Percentiles rank a stretch among this genome's conserved stretches.
Evolutionary conservation across 1,140 invertebrate species (phyloP).

Genomic region (Eumaeus atala): DNA sequence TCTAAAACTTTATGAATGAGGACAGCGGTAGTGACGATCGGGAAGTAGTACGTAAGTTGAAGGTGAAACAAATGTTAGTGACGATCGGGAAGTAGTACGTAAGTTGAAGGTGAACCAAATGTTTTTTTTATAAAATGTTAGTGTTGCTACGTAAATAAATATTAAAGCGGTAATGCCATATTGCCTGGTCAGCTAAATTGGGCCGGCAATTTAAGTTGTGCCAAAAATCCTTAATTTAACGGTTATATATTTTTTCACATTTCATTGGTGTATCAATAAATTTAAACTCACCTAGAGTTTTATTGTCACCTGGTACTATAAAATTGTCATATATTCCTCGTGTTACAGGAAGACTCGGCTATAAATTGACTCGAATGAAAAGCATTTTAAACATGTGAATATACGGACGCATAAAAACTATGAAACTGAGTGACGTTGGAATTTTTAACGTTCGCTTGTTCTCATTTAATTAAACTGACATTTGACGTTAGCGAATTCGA

Average conservation of each 20-base stretch:
- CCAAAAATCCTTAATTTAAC: background rate
- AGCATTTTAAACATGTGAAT: background rate
- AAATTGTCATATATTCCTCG: constrained; percentile 5
- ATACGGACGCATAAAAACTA: constrained; percentile 19
- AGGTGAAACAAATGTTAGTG: too few species aligned
- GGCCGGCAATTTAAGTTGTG: background rate
- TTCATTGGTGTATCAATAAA: background rate
- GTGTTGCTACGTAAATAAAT: background rate
- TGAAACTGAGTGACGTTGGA: constrained; percentile 28
- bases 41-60: background rate
- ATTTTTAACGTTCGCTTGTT: constrained; percentile 43
- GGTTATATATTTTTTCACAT: background rate
- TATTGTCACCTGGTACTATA: constrained; percentile 6
- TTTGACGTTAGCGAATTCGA: constrained; percentile 2
- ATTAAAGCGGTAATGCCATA: background rate
- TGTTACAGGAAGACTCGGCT: constrained; percentile 2
- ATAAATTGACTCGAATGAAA: constrained; percentile 8
- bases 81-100: too few species aligned
- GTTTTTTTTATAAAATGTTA: background rate
- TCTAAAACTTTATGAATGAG: too few species aligned
- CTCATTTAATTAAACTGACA: constrained; percentile 30
- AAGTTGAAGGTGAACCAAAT: background rate
- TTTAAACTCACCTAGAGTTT: background rate
- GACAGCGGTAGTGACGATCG: too few species aligned
- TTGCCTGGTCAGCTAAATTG: too few species aligned